phyloP scores from a whole-genome alignment of 2,888 invertebrate species.

The Geophilus truncorum region DNA sequence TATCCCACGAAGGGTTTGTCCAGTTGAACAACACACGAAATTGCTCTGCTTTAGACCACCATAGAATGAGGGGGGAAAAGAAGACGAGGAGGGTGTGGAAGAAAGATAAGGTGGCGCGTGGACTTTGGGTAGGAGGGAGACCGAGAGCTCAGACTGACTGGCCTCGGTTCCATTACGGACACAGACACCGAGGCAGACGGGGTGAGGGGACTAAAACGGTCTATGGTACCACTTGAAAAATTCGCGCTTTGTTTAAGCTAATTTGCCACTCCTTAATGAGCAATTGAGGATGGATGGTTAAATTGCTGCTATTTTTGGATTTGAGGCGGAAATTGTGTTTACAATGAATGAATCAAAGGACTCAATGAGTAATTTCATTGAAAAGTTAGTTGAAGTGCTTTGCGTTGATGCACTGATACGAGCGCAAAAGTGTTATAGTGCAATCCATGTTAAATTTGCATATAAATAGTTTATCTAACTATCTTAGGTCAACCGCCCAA shows the following conservation, averaged over 20 bases:
- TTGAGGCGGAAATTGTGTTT: background rate
- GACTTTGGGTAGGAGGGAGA: background rate
- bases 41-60: background rate
- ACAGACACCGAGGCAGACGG: background rate
- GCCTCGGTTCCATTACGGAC: background rate
- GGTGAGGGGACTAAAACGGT: background rate
- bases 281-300: background rate
- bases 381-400: background rate
- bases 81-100: background rate
- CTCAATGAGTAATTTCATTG: background rate
- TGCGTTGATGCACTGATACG: too few species aligned
- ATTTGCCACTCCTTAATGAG: background rate
- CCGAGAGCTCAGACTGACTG: background rate
- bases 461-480: too few species aligned
- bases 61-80: background rate
- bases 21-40: background rate
- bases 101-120: background rate
- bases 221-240: background rate
- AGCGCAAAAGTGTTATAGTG: background rate
- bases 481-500: constrained; percentile 62
- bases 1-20: background rate
- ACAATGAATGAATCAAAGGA: background rate
- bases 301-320: background rate
- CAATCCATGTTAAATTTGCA: background rate
- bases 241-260: background rate